Evolutionary conservation across 2,113 vertebrate species (phyloP), one percentile per base, ranked within the genome.

Genomic region (Pituophis catenifer): DNA sequence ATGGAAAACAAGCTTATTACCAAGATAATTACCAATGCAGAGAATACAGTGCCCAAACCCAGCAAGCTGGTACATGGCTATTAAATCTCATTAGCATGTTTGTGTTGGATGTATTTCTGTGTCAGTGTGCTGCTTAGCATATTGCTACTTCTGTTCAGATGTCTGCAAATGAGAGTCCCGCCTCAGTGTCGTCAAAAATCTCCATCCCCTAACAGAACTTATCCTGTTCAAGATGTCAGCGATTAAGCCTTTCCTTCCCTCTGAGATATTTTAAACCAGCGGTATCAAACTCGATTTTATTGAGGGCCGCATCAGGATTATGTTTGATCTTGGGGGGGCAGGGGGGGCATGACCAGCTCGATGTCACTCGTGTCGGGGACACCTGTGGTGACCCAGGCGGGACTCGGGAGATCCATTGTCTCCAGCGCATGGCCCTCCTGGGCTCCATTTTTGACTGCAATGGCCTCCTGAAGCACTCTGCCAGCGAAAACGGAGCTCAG

Each of bases 1-100:
- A 59, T 55, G 48, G 94, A n/a, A 7, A 5, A 9, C 24, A 8
- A 93, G 93, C 90, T 93, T 81, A 33, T 93, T 91, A 13, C 81
- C 57, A 48, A n/a, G 26, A 94, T 92, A 58, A 44, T 70, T 59
- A 3, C 13, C 58, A 53, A 8, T 1, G 0, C 0, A 90, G 57
- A 90, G 44, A 59, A 90, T 86, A 93, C 38, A 65, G n/a, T 55
- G 89, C 58, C 52, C 50, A 55, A 92, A 57, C n/a, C 54, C 52
- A 53, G 53, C 53, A 91, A 57, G 33, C 58, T 48, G 52, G 33
- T 70, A 65, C 58, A 70, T 10, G 89, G 21, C 38, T 62, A 48
- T 86, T 38, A 58, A 59, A 48, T 53, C 59, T 75, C 53, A 19
- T 89, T 86, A 93, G 70, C 50, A 88, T 93, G 38, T 88, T 87